phyloP scores from a whole-genome alignment of 2,797 vertebrate genomes.

The Cuculus canorus region DNA sequence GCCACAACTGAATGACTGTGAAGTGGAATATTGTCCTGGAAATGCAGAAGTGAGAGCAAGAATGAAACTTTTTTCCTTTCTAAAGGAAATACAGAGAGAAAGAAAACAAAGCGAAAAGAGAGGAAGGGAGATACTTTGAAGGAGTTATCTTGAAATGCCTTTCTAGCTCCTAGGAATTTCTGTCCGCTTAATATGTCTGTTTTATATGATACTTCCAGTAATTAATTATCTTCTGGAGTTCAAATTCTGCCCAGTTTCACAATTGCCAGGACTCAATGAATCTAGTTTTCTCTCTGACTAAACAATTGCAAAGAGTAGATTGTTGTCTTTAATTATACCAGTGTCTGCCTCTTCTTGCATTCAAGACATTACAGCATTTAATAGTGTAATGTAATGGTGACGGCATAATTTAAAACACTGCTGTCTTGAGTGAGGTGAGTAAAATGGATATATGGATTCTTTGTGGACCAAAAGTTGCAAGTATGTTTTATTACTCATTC shows the following conservation, averaged over 20 bases:
- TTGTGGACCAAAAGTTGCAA: not conserved
- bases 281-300: not conserved
- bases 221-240: not conserved
- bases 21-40: not conserved
- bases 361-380: not conserved
- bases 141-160: not conserved
- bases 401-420: not conserved
- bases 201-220: conserved; percentile 8
- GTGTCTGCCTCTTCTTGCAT: not conserved
- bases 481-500: not conserved
- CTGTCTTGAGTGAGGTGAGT: not conserved
- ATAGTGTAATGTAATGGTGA: not conserved
- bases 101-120: not conserved
- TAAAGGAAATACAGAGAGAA: not conserved
- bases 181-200: not conserved
- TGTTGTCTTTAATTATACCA: not conserved
- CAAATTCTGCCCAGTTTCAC: conserved; percentile 16
- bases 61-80: accelerated
- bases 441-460: not conserved
- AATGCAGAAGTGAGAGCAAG: accelerated
- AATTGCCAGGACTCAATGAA: not conserved
- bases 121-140: not conserved
- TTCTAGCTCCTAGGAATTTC: not conserved
- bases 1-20: accelerated
- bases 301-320: not conserved